These are phyloP conservation scores for Dryocosmus kuriphilus DNA, from an alignment of 2,888 invertebrate genomes.

Conservation along the genomic window DNA sequence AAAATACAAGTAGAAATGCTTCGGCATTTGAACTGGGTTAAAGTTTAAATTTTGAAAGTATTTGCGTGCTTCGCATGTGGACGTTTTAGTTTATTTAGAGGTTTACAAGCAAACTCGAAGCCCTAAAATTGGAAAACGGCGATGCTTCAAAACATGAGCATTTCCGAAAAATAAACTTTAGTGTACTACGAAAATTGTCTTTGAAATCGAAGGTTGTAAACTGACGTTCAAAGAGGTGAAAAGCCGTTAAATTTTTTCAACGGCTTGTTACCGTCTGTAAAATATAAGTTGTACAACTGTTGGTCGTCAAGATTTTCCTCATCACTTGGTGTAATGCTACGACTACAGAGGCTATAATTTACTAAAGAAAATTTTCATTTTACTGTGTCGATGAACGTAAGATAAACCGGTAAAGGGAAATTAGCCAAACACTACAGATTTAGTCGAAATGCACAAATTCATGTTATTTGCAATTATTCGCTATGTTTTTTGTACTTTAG, in stretches of 20 bases:
- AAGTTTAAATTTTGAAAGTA: constrained; percentile 4
- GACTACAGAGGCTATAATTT: neutral
- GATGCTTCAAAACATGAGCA: neutral
- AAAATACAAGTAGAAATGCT: constrained; percentile 14
- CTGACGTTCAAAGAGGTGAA: neutral
- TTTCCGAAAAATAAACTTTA: neutral
- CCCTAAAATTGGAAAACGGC: constrained; percentile 2
- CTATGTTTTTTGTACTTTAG: neutral
- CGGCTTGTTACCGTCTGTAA: constrained; percentile 2
- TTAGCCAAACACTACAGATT: constrained; percentile 1
- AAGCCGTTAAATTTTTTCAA: neutral
- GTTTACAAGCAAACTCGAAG: constrained; percentile 10
- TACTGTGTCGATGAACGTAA: neutral
- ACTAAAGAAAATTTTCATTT: constrained; percentile 3
- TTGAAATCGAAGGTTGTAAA: neutral
- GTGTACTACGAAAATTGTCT: neutral
- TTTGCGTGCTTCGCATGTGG: neutral
- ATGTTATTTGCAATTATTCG: neutral
- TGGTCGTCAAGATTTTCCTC: neutral
- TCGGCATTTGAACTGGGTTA: constrained; percentile 16
- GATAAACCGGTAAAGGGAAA: neutral
- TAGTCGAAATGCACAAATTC: constrained; percentile 6
- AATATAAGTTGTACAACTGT: constrained; percentile 11
- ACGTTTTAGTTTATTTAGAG: constrained; percentile 8
- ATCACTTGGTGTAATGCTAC: neutral